These are phyloP conservation scores for Mechanitis messenoides DNA, from an alignment of 2,888 invertebrate genomes.

Conservation along the genomic window DNA sequence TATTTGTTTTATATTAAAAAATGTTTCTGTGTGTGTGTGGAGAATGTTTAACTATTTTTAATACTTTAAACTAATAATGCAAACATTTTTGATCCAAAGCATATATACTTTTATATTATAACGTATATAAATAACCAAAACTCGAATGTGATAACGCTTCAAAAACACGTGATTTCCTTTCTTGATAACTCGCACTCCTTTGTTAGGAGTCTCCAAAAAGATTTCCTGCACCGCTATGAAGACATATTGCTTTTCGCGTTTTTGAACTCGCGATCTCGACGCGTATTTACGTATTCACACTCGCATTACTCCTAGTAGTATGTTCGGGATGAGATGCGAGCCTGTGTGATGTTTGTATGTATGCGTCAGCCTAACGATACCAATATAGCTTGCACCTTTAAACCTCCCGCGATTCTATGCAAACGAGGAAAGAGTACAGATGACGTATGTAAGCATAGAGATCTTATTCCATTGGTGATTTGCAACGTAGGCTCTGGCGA, in stretches of 20 bases:
- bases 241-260: slow-evolving; percentile 76
- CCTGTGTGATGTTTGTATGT: slow-evolving; percentile 59
- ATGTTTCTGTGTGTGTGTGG: neutral
- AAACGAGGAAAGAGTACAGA: slow-evolving; percentile 51
- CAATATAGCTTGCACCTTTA: slow-evolving; percentile 47
- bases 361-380: slow-evolving; percentile 64
- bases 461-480: slow-evolving; percentile 58
- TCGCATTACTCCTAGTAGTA: slow-evolving; percentile 71
- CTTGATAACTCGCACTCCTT: slow-evolving; percentile 59
- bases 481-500: slow-evolving; percentile 60
- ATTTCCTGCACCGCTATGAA: slow-evolving; percentile 69
- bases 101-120: neutral
- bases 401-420: slow-evolving; percentile 48
- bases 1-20: neutral
- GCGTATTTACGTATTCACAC: slow-evolving; percentile 76
- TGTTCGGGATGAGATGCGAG: slow-evolving; percentile 67
- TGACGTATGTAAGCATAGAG: slow-evolving; percentile 65
- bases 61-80: neutral
- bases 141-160: slow-evolving; percentile 26
- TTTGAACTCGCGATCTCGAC: slow-evolving; percentile 74
- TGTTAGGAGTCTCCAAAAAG: slow-evolving; percentile 63
- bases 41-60: neutral
- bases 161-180: slow-evolving; percentile 57
- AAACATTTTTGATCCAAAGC: no score
- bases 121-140: slow-evolving; percentile 9